phyloP scores from a whole-genome alignment of 2,113 vertebrate genomes.

The Cheilinus undulatus region DNA sequence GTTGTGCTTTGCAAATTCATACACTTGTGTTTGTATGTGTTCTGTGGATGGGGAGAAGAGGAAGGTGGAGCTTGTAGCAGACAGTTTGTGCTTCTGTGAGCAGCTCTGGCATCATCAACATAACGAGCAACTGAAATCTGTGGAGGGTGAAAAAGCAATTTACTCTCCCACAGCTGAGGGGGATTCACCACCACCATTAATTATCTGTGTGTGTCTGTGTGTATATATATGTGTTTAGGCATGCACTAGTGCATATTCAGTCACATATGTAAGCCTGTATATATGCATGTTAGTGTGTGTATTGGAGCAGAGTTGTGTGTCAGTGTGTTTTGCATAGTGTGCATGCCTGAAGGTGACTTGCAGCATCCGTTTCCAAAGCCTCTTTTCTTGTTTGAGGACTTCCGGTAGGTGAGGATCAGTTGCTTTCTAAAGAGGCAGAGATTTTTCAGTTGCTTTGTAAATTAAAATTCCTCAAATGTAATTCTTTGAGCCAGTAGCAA shows the following conservation, averaged over 20 bases:
- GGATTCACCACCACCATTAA: conserved; percentile 80
- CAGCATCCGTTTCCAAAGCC: conserved; percentile 48
- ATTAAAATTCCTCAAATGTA: no score
- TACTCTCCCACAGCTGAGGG: conserved; percentile 82
- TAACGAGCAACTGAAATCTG: conserved; percentile 81
- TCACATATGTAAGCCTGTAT: conserved; percentile 1
- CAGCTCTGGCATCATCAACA: conserved; percentile 80
- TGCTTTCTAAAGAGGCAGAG: no score
- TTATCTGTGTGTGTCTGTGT: conserved; percentile 68
- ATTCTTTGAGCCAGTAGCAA: no score
- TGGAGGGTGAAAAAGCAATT: conserved; percentile 86
- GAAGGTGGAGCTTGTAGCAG: conserved; percentile 40
- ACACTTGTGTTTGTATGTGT: conserved; percentile 12
- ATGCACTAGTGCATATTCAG: conserved; percentile 8
- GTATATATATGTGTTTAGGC: conserved; percentile 20
- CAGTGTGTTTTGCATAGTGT: conserved; percentile 10
- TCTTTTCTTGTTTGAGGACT: conserved; percentile 60
- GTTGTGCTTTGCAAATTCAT: conserved; percentile 42
- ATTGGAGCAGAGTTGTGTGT: not conserved
- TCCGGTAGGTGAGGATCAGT: no score
- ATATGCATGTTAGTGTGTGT: not conserved
- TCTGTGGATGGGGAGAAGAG: conserved; percentile 10
- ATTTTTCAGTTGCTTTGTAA: no score
- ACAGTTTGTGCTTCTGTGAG: conserved; percentile 77
- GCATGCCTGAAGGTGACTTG: conserved; percentile 65